phyloP scores from a whole-genome alignment of 2,888 invertebrate species.

The Hetaerina titia region DNA sequence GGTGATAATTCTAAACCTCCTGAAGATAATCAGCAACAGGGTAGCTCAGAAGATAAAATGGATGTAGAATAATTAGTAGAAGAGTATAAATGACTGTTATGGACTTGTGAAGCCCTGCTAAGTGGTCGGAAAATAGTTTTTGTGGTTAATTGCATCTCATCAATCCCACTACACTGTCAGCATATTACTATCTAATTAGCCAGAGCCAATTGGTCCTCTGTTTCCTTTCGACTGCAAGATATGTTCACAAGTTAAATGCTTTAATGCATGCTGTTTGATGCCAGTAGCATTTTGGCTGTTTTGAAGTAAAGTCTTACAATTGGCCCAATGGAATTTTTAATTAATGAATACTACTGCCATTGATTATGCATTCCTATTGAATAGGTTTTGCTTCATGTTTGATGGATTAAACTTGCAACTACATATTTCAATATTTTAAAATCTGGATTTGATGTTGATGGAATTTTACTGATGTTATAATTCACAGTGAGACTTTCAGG shows the following conservation, averaged over 20 bases:
- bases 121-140: constrained; percentile 57
- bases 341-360: constrained; percentile 47
- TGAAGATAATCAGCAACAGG: constrained; percentile 68
- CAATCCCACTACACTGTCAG: constrained; percentile 35
- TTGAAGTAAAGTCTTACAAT: constrained; percentile 40
- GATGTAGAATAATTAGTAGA: constrained; percentile 76
- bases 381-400: constrained; percentile 61
- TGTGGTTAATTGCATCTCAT: constrained; percentile 59
- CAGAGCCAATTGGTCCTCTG: constrained; percentile 41
- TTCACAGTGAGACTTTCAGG: constrained; percentile 32
- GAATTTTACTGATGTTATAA: constrained; percentile 41
- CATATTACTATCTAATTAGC: constrained; percentile 30
- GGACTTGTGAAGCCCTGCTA: constrained; percentile 43
- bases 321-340: constrained; percentile 29
- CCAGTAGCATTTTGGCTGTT: constrained; percentile 58
- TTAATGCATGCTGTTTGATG: constrained; percentile 55
- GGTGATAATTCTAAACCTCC: constrained; percentile 48
- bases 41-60: constrained; percentile 76
- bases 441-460: constrained; percentile 52
- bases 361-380: constrained; percentile 64
- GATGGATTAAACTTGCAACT: constrained; percentile 38
- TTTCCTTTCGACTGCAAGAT: constrained; percentile 52
- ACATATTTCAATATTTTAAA: constrained; percentile 27
- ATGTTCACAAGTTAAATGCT: constrained; percentile 44
- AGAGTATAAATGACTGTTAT: constrained; percentile 32